Evolutionary conservation across 2,113 vertebrate species (phyloP), one percentile per base, ranked within the genome.

Genomic region (Rhagologus leucostigma): DNA sequence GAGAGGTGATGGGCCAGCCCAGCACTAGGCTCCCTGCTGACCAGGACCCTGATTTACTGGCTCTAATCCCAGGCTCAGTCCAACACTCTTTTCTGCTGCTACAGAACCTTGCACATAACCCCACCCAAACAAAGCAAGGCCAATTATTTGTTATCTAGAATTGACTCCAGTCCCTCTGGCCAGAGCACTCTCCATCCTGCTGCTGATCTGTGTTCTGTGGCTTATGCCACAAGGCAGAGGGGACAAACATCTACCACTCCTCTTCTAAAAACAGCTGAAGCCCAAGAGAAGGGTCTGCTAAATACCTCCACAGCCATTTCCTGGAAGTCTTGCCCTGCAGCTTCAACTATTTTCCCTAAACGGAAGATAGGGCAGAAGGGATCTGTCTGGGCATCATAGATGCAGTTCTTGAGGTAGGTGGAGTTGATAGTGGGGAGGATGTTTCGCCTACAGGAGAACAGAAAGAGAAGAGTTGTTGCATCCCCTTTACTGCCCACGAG

Each of bases 331-430:
- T 99, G 98, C 5, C 98, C 98, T 21, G 99, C 98, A 4, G 98
- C 96, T 89, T 97, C 95, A 63, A 98, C 98, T 5, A 99, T 96
- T 73, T 97, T 78, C 56, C 98, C 98, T 24, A 99, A 97, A 19
- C 97, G 98, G 93, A 99, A 99, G 90, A 99, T 99, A 64, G 99
- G 99, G 85, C 99, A 99, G 98, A 98, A 96, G 3, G 99, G 98
- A 76, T 99, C 97, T 10, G 97, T 98, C 10, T n/a, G 14, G 4
- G 89, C 88, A 3, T 98, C 95, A 62, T 99, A 99, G 62, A 96
- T 94, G 87, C 99, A 99, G 2, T 67, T 97, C 90, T 98, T 98
- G 93, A 99, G 98, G 96, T 99, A 98, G 9, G 98, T 73, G 14
- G 98, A 97, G 94, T 68, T 99, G 90, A 98, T 90, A 41, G 94